Evolutionary conservation across 2,113 vertebrate genomes (phyloP), one percentile per base, ranked within the genome.

Genomic region (Osmerus eperlanus): DNA sequence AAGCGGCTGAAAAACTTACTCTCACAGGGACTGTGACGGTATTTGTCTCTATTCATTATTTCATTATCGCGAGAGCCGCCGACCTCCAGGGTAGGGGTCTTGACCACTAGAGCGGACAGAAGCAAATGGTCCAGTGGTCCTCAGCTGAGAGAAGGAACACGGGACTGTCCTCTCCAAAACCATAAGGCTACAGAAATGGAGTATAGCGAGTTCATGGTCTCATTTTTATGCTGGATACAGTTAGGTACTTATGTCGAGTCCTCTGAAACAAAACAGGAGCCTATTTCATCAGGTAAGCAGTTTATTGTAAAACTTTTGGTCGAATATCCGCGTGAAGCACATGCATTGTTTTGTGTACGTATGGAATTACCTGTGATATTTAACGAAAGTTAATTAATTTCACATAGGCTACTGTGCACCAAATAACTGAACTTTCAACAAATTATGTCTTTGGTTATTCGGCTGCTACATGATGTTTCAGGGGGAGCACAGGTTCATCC

Each of bases 251-350:
- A 76, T 41, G 60, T 86, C 28, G 78, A 12, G 51, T 74, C 79
- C 61, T 73, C 52, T 64, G 87, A 85, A 28, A 47, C 47, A 11
- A 78, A 83, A 32, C 81, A 74, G 59, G 5, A 78, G 12, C 64
- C 68, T 25, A 78, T 65, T 28, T 70, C 81, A 32, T 78, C 92
- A 94, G 95, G 95, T 95, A 92, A 92, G 88, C 47, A 19, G 63
- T 19, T 65, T 64, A n/a, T 64, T n/a, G 15, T 11, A 64, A 63
- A 25, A 9, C 5, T 64, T 64, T 1, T 62, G 25, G 25, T 41
- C 51, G 41, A 5, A 66, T 41, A 4, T 41, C 5, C 23, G 15
- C 36, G 0, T 0, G n/a, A 76, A 11, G 14, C 18, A 2, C 51
- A 52, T 23, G 11, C 23, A 15, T 12, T 16, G 12, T 54, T 54